phyloP scores from a whole-genome alignment of 2,113 vertebrate genomes.

The Phylloscopus trochiloides region DNA sequence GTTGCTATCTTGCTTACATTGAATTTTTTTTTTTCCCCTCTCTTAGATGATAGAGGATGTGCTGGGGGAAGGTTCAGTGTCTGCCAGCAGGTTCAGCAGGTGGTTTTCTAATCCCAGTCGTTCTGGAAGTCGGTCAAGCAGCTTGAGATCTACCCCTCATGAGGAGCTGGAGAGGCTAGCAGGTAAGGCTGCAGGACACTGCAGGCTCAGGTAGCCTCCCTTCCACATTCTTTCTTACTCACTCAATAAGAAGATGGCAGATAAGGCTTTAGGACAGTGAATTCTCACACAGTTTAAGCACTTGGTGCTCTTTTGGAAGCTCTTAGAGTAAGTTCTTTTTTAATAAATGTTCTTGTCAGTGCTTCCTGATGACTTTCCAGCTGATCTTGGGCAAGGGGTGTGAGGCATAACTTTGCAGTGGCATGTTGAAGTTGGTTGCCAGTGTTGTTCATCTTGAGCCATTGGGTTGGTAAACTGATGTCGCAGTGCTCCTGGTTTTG shows the following conservation, averaged over 20 bases:
- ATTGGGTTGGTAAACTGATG: constrained; percentile 55
- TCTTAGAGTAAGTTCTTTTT: neutral
- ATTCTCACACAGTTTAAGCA: neutral
- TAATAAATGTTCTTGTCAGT: neutral
- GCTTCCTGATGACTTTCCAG: neutral
- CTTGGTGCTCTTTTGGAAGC: neutral
- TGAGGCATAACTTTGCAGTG: neutral
- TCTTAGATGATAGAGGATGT: constrained; percentile 96
- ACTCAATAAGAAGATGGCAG: neutral
- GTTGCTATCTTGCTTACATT: neutral
- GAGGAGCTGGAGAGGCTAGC: constrained; percentile 94
- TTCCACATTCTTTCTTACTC: neutral
- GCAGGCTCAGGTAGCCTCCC: neutral
- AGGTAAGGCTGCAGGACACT: constrained; percentile 73
- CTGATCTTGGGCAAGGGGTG: constrained; percentile 1
- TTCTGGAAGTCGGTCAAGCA: constrained; percentile 92
- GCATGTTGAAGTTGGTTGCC: neutral
- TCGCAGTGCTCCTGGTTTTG: constrained; percentile 69
- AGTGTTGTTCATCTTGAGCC: constrained; percentile 26
- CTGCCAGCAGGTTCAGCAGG: constrained; percentile 92
- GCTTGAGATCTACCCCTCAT: constrained; percentile 93
- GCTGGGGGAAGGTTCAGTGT: constrained; percentile 89
- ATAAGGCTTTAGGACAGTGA: neutral
- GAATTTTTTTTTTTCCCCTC: neutral
- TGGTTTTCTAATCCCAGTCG: constrained; percentile 94